Evolutionary conservation across 2,888 invertebrate species (phyloP).

Genomic region (Megastigmus dorsalis): DNA sequence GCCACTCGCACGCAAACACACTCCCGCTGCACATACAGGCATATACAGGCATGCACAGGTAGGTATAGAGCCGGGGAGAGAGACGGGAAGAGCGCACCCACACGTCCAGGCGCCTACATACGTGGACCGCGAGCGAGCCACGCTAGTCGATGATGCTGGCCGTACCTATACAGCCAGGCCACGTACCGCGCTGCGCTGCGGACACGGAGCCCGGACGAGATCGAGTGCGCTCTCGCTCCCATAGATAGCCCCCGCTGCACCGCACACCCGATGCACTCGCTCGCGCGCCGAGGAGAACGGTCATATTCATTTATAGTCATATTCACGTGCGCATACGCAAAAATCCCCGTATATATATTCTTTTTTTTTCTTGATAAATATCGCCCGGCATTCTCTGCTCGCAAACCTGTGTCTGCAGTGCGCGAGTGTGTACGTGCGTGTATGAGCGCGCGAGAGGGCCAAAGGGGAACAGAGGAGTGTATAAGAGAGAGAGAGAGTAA

Average conservation of each 20-base stretch:
- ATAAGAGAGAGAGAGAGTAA: background rate
- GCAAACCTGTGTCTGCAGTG: background rate
- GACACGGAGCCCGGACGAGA: no score
- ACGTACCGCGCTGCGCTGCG: no score
- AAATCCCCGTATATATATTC: background rate
- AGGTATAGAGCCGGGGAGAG: no score
- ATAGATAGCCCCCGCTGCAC: no score
- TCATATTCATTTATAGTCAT: constrained; percentile 44
- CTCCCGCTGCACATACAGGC: no score
- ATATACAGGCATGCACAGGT: no score
- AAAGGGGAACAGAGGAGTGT: background rate
- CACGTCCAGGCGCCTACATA: no score
- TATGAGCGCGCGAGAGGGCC: background rate
- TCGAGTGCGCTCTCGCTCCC: constrained; percentile 30
- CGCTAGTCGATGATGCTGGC: no score
- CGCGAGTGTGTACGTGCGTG: background rate
- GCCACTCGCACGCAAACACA: constrained; percentile 53
- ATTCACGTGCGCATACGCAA: constrained; percentile 18
- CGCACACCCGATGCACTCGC: background rate
- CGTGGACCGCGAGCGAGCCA: no score
- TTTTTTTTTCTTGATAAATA: constrained; percentile 38
- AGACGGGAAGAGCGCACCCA: no score
- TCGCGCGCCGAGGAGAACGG: constrained; percentile 3
- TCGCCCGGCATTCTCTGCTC: constrained; percentile 24
- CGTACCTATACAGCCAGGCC: no score